Conservation (phyloP, 2,113 vertebrate genomes). For the human region DNA sequence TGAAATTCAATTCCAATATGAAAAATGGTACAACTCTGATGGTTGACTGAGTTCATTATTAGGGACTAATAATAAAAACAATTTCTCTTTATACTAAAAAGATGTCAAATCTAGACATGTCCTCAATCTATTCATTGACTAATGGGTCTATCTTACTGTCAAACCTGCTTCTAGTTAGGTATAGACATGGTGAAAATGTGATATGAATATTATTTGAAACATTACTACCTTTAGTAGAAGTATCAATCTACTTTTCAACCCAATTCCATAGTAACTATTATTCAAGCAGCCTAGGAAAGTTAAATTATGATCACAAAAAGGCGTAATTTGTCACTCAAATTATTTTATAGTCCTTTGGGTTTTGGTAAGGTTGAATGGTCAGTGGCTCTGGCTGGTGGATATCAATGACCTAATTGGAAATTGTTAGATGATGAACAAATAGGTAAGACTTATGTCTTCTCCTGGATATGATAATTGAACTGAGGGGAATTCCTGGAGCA, state of each 20-base stretch:
- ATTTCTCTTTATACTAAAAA: slow-evolving; percentile 1
- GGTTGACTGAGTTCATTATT: neutral
- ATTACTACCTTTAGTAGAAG: neutral
- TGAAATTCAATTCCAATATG: neutral
- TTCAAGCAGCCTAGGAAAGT: neutral
- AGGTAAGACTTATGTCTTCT: slow-evolving; percentile 27
- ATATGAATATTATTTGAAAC: neutral
- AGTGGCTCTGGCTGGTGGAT: neutral
- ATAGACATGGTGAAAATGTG: neutral
- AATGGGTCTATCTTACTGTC: neutral
- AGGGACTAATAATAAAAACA: neutral
- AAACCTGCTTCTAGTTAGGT: neutral
- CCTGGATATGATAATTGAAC: slow-evolving; percentile 57
- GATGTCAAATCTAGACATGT: neutral
- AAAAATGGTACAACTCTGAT: neutral
- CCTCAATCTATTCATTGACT: neutral
- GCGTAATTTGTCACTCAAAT: neutral
- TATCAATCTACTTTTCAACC: neutral
- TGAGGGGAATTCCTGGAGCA: slow-evolving; percentile 47
- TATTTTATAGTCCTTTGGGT: slow-evolving; percentile 16
- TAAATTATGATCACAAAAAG: slow-evolving; percentile 25
- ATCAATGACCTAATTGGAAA: neutral
- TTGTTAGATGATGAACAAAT: slow-evolving; percentile 40
- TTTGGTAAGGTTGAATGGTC: neutral
- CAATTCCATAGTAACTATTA: neutral